Evolutionary conservation across 2,797 vertebrate genomes (phyloP).

Genomic region (Adrianichthys oophorus): DNA sequence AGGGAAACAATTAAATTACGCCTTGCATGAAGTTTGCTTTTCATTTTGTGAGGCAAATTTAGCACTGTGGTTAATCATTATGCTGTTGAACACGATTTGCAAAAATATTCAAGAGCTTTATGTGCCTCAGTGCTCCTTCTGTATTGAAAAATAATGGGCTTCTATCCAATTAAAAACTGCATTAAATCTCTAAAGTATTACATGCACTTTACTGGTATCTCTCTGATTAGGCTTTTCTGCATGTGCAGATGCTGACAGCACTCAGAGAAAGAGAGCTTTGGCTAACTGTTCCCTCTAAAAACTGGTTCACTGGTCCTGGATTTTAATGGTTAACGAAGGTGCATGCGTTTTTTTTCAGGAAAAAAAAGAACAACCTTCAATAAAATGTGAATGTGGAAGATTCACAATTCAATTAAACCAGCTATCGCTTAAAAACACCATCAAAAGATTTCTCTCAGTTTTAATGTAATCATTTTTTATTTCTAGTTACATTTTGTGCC

Average conservation of each 20-base stretch:
- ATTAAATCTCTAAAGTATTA: conserved; percentile 88
- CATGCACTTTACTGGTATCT: conserved; percentile 86
- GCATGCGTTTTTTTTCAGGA: conserved; percentile 21
- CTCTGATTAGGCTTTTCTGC: conserved; percentile 83
- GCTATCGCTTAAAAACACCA: not conserved
- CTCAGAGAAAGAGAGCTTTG: conserved; percentile 65
- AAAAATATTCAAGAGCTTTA: conserved; percentile 90
- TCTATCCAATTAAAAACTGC: conserved; percentile 89
- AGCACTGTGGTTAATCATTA: conserved; percentile 85
- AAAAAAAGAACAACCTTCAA: not conserved
- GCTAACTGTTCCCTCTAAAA: conserved; percentile 68
- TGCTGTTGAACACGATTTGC: conserved; percentile 87
- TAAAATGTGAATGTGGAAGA: no score
- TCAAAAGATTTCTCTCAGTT: not conserved
- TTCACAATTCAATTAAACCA: no score
- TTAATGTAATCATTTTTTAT: no score
- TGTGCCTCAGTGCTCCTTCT: conserved; percentile 87
- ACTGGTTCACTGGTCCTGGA: conserved; percentile 62
- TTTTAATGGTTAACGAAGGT: conserved; percentile 46
- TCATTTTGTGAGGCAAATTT: conserved; percentile 88
- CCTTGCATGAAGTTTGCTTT: conserved; percentile 89
- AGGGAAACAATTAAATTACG: conserved; percentile 88
- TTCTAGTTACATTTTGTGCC: no score
- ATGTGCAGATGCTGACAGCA: conserved; percentile 83
- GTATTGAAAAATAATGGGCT: conserved; percentile 88